Evolutionary conservation across 2,797 vertebrate species (phyloP).

Genomic region (Cossypha polioptera): DNA sequence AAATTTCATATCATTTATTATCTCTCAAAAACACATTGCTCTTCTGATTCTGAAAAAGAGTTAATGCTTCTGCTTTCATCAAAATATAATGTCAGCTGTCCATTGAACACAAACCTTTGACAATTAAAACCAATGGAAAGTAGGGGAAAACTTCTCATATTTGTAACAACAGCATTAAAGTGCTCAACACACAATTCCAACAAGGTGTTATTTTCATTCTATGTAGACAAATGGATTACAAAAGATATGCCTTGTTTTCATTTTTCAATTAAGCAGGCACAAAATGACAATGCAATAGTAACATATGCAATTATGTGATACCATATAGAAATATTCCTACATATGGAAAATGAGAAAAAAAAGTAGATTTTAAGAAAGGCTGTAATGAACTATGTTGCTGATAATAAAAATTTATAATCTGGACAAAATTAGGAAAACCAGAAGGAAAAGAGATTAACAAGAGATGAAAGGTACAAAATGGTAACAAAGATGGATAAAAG

Average conservation of each 20-base stretch:
- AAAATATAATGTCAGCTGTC: neutral
- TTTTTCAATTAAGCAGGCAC: neutral
- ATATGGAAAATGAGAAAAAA: neutral
- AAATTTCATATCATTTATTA: neutral
- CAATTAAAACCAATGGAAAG: neutral
- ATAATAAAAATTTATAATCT: neutral
- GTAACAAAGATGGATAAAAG: neutral
- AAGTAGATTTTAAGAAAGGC: neutral
- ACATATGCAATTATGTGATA: neutral
- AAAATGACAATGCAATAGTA: neutral
- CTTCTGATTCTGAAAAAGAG: neutral
- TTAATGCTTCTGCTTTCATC: neutral
- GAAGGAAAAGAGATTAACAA: neutral
- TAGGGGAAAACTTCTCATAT: neutral
- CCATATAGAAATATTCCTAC: neutral
- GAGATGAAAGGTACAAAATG: neutral
- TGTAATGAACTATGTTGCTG: rapidly evolving
- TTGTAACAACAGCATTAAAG: neutral
- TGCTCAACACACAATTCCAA: neutral
- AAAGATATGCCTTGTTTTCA: neutral
- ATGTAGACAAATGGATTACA: neutral
- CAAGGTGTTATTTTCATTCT: neutral
- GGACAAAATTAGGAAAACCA: neutral
- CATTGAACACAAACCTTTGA: neutral
- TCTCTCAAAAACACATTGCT: neutral